Conservation (phyloP, 2,797 vertebrate genomes). For the Sus cebifrons region DNA sequence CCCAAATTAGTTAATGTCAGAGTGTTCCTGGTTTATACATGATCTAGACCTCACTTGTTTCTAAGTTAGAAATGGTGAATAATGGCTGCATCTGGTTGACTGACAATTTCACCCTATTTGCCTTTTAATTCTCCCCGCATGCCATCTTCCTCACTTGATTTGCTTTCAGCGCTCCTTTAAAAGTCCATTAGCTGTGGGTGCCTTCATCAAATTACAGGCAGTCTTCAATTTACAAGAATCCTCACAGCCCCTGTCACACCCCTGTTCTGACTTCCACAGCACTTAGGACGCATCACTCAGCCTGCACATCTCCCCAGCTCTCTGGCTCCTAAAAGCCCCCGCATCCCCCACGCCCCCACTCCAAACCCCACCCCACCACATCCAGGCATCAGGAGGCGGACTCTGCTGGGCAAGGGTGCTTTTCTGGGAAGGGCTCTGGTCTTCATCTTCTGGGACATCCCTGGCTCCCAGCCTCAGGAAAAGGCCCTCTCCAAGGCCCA, state of each 20-base stretch:
- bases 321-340: fast-evolving
- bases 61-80: neutral
- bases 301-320: neutral
- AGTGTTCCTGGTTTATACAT: neutral
- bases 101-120: neutral
- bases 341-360: neutral
- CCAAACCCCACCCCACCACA: neutral
- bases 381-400: neutral
- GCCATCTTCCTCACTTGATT: neutral
- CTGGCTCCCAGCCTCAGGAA: neutral
- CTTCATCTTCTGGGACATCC: neutral
- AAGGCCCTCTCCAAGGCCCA: neutral
- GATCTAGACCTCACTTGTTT: neutral
- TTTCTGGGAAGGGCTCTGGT: neutral
- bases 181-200: neutral
- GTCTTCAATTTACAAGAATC: neutral
- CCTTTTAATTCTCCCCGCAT: constrained; percentile 13
- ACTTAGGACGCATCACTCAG: neutral
- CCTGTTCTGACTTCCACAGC: neutral
- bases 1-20: neutral
- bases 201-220: constrained; percentile 17
- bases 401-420: neutral
- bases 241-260: neutral
- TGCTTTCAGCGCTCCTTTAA: constrained; percentile 26
- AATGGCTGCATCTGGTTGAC: neutral